Evolutionary conservation across 2,797 vertebrate species (phyloP), one percentile per base, ranked within the genome.

Genomic region (Anolis apletophallus): DNA sequence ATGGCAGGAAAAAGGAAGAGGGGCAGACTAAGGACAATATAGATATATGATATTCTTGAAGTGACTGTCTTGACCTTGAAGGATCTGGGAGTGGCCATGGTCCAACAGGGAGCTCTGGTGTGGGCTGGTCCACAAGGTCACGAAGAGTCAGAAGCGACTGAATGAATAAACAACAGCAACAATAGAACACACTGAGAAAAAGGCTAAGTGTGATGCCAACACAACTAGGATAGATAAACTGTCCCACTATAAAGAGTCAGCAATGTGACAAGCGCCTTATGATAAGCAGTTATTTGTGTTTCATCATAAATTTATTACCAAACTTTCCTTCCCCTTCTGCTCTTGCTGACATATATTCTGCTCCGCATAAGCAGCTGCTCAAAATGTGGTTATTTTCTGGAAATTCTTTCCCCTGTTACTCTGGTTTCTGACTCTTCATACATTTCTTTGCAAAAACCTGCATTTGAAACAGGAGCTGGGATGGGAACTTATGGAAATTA

Each of bases 401-500:
- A 67, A 64, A 75, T n/a, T 36, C 80, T 71, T 91, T 84, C 82
- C 64, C 29, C 85, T 82, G 90, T 77, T 54, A 59, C 81, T 3
- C 88, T 10, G 0, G 36, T 79, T 90, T 90, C 83, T 72, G 68
- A 88, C 88, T 93, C 68, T 55, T 46, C 55, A 85, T 93, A 75
- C 91, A 88, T 88, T 89, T 91, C 91, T 78, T 46, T 83, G 87
- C 61, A 85, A 91, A 85, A 91, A 78, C 17, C 32, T 88, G 86
- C 81, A 68, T 69, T 88, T 74, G 36, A 91, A 85, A 91, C 36
- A 52, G 17, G 68, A 69, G 92, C 76, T 6, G 84, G 71, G 69
- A 92, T 64, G 77, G 54, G 71, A 91, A 92, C 50, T 78, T 89
- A 84, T 91, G 71, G 71, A 92, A 93, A 95, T 93, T 40, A 91